Base-by-base conservation (phyloP, 2,888 invertebrate species). In the Incurvaria masculella region DNA sequence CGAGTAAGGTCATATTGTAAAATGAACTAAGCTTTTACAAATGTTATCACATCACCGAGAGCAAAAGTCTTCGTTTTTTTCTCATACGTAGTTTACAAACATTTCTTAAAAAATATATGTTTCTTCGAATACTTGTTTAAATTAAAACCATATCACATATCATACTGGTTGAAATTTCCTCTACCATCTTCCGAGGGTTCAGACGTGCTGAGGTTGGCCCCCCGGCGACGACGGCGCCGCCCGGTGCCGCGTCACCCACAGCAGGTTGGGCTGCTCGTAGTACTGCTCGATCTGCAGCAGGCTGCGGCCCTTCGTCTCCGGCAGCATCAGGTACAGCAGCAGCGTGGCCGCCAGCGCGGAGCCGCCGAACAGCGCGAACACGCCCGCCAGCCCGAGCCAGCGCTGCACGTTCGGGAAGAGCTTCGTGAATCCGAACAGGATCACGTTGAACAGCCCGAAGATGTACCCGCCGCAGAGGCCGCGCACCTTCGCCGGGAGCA, bases 231-330 rank as follows among this genome's bases (percentile, higher is more conserved):
- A n/a, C n/a, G n/a, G n/a, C n/a, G n/a, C n/a, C n/a, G n/a, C 56
- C 50, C 72, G 79, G 51, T 80, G 71, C 44, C 81, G 71, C 5
- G 72, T 74, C 40, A 79, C 63, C 87, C 87, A 87, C 48, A 85
- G 58, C 61, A 84, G 76, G 60, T 84, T 85, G 33, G 81, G 68
- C 56, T 84, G 84, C 56, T 84, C 81, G 61, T 90, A 90, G 65
- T 90, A 89, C 68, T 89, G 87, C 66, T 90, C 89, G 55, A 90
- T 89, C 66, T 90, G 85, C 47, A 84, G 76, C 40, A 90, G 68
- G 5, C 84, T 85, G 50, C 83, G 81, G 33, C 86, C 85, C 63
- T 87, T 89, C 0, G 90, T 89, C 68, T 90, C 90, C 10, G 90
- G 90, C 38, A 89, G 67, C 49, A 87, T 74, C 0, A 88, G 68